phyloP scores from a whole-genome alignment of 2,797 vertebrate species.

The Myotis planiceps region DNA sequence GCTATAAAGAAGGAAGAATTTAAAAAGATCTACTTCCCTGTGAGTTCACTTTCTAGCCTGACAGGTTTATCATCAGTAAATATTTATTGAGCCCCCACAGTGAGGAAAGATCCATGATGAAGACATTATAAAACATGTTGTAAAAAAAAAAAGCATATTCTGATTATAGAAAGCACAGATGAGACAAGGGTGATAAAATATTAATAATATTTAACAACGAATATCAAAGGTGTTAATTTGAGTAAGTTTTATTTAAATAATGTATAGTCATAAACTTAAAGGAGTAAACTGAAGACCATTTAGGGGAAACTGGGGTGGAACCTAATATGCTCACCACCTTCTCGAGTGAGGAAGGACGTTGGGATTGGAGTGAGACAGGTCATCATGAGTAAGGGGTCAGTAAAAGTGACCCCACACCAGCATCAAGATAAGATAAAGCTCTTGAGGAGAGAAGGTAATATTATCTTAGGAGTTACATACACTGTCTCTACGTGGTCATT shows the following conservation, averaged over 20 bases:
- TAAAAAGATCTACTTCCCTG: not conserved
- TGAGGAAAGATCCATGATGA: not conserved
- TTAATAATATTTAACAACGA: not conserved
- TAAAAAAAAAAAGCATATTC: not conserved
- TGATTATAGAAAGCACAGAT: not conserved
- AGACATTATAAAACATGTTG: not conserved
- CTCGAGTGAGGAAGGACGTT: not conserved
- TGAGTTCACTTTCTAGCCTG: not conserved
- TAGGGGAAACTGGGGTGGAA: not conserved
- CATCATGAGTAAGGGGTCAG: not conserved
- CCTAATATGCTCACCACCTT: not conserved
- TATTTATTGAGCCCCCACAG: not conserved
- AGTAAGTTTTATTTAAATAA: not conserved
- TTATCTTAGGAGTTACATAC: not conserved
- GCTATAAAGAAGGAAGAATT: conserved; percentile 17
- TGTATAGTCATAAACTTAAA: not conserved
- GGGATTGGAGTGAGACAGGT: not conserved
- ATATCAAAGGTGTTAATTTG: not conserved
- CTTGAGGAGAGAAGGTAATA: not conserved
- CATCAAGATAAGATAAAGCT: not conserved
- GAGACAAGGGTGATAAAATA: not conserved
- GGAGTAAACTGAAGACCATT: not conserved
- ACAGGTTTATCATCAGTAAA: not conserved
- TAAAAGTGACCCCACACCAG: not conserved
- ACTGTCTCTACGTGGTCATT: not conserved